Evolutionary conservation across 2,113 vertebrate genomes (phyloP).

Genomic region (Bubo scandiacus): DNA sequence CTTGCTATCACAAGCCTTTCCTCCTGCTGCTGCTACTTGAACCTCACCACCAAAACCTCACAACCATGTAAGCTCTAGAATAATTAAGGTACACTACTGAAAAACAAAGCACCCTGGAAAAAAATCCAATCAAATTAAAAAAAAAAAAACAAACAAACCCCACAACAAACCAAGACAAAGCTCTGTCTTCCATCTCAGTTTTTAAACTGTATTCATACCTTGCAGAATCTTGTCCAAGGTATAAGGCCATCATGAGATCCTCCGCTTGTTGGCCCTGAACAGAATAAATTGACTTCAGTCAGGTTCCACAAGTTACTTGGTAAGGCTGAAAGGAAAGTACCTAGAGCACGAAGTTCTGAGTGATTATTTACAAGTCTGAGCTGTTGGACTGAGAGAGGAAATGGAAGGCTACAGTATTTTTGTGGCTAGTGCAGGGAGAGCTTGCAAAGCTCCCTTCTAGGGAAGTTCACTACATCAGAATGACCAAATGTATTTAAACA

Average conservation of each 20-base stretch:
- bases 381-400: background rate
- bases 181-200: background rate
- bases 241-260: constrained; percentile 84
- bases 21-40: background rate
- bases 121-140: background rate
- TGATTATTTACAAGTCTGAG: background rate
- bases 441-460: background rate
- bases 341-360: background rate
- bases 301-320: fast-evolving
- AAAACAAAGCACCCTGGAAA: background rate
- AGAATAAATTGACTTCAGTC: background rate
- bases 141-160: background rate
- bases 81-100: background rate
- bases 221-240: constrained; percentile 95
- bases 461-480: background rate
- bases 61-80: background rate
- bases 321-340: background rate
- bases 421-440: background rate
- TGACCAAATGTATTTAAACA: background rate
- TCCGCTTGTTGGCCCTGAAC: constrained; percentile 76
- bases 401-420: background rate
- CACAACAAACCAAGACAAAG: background rate
- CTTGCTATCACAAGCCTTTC: background rate
- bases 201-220: constrained; percentile 74
- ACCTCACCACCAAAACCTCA: background rate